These are phyloP conservation scores for Condylostylus longicornis DNA, from an alignment of 1,140 invertebrate genomes.

Conservation along the genomic window DNA sequence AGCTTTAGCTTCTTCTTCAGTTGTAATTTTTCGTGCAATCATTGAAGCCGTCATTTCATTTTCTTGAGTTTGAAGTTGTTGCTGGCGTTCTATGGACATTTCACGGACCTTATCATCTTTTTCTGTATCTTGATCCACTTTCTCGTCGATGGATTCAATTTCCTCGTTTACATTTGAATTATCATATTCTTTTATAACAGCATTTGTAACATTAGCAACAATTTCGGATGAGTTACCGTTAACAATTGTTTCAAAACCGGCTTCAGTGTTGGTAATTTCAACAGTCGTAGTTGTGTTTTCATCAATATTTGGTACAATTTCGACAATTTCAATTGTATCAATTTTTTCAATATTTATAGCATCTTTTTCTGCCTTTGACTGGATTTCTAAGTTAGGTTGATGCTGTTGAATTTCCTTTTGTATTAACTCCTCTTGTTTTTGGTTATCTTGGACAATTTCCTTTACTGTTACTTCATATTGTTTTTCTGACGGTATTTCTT, in stretches of 20 bases:
- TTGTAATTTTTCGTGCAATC: constrained; percentile 59
- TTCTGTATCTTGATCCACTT: constrained; percentile 26
- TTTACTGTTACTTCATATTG: constrained; percentile 5
- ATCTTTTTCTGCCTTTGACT: constrained; percentile 30
- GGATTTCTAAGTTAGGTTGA: too few relatives aligned
- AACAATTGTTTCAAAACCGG: background rate
- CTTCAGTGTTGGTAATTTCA: background rate
- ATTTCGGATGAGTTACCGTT: background rate
- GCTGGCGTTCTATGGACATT: constrained; percentile 22
- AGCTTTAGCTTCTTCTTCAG: constrained; percentile 79
- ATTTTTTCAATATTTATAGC: constrained; percentile 26
- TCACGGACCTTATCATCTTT: constrained; percentile 18
- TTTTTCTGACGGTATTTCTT: constrained; percentile 9
- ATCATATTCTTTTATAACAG: background rate
- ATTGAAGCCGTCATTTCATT: constrained; percentile 40
- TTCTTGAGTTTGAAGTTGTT: constrained; percentile 16
- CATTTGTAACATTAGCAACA: constrained; percentile 1
- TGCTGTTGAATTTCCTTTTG: constrained; percentile 1
- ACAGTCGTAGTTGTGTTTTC: constrained; percentile 7
- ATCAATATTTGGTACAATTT: constrained; percentile 12
- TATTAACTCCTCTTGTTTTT: constrained; percentile 9
- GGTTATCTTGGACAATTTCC: constrained; percentile 1
- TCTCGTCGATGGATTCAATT: background rate
- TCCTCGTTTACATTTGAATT: too few relatives aligned
- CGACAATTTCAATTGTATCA: constrained; percentile 12